Evolutionary conservation across 2,797 vertebrate species (phyloP), one percentile per base, ranked within the genome.

Genomic region (Peromyscus aztecus): DNA sequence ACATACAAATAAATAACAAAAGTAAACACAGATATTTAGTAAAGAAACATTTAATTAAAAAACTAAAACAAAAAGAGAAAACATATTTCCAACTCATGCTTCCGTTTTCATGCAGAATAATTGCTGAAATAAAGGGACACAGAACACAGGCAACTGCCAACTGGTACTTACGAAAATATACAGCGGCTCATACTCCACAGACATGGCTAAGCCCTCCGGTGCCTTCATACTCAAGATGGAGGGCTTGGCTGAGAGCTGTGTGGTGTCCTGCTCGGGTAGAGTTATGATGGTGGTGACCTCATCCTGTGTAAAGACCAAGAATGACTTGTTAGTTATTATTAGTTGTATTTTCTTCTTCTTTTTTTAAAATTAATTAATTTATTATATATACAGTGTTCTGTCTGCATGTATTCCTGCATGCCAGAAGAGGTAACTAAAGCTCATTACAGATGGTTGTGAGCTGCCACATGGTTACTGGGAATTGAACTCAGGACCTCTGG

Each of bases 161-260:
- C 24, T 78, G 46, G 55, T 97, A 99, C 99, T 99, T 97, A 99
- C 99, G 96, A 99, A 99, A 96, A 99, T 94, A 10, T 98, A 98
- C 77, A 99, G 98, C 0, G 98, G 98, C 61, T 98, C 97, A 81
- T 96, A 89, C 27, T 98, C 96, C 63, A 90, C 37, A 19, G 98
- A 97, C 24, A 24, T 69, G 52, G 98, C 84, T 90, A 99, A 97
- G 67, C 87, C 87, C 40, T 97, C 94, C 0, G 99, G 99, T 31
- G 98, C 98, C 67, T 89, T 95, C 95, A 99, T 97, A 19, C 96
- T 98, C 96, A 98, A 91, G 46, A 98, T 17, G 2, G 97, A 94
- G 37, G 93, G 84, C 37, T 96, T 98, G 59, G 61, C 73, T 10
- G 85, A 92, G 0, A 78, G 76, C 43, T 77, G 92, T 2, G 40